These are phyloP conservation scores for Crotophaga sulcirostris DNA, from an alignment of 2,113 vertebrate species.

Conservation along the genomic window DNA sequence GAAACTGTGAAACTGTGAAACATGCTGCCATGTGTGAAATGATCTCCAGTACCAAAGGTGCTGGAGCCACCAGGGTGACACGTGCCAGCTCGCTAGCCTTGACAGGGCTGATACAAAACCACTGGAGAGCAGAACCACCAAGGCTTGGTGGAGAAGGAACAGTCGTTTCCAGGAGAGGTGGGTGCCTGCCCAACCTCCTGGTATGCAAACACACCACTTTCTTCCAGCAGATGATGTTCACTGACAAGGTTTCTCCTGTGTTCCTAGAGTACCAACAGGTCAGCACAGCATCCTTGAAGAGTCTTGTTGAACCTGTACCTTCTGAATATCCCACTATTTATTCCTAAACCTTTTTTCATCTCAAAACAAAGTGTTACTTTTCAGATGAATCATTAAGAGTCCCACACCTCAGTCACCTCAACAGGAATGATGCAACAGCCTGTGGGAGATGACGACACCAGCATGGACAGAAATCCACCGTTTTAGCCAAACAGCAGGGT, in stretches of 20 bases:
- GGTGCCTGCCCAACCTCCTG: background rate
- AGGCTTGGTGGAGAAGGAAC: background rate
- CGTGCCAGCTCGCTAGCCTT: background rate
- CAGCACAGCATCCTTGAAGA: background rate
- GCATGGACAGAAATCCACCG: rapidly evolving
- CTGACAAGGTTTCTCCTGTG: background rate
- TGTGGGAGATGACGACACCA: background rate
- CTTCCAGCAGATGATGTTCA: background rate
- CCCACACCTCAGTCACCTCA: background rate
- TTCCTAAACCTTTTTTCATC: background rate
- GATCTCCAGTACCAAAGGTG: background rate
- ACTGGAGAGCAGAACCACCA: background rate
- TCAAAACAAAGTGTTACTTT: background rate
- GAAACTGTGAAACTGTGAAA: too few species aligned
- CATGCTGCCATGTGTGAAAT: background rate
- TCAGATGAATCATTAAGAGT: background rate
- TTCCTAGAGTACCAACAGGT: background rate
- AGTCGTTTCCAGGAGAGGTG: background rate
- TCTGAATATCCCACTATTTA: background rate
- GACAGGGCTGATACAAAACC: background rate
- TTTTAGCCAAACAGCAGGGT: background rate
- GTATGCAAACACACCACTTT: background rate
- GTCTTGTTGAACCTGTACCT: background rate
- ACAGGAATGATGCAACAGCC: background rate
- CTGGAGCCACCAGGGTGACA: background rate